These are phyloP conservation scores for Ophioderma brevispina DNA, from an alignment of 35 echinoderm and acorn worm species.

Conservation along the genomic window DNA sequence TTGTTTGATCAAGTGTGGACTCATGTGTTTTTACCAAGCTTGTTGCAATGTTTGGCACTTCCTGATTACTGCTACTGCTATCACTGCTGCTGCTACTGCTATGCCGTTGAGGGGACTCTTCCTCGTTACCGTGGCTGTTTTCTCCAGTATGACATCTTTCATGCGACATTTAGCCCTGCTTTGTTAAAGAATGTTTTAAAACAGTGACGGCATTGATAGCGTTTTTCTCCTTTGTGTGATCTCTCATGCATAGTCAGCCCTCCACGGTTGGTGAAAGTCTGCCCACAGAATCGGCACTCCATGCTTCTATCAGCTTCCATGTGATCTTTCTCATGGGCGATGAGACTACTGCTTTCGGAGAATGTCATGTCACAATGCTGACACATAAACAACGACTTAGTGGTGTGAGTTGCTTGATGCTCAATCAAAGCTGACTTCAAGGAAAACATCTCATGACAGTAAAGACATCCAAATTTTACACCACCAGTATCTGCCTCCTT, in stretches of 20 bases:
- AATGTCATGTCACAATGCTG: background rate
- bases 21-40: background rate
- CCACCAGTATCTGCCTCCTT: background rate
- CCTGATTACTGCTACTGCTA: background rate
- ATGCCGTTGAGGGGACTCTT: background rate
- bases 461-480: background rate
- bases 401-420: background rate
- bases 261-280: background rate
- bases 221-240: background rate
- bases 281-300: conserved; percentile 5
- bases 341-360: background rate
- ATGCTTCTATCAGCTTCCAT: background rate
- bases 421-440: background rate
- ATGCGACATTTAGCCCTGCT: background rate
- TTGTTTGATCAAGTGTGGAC: background rate
- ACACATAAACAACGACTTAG: background rate
- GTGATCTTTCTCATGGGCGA: background rate
- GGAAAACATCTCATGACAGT: conserved; percentile 6
- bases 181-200: background rate
- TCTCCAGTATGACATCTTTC: conserved; percentile 1
- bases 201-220: background rate
- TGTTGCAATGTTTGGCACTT: background rate
- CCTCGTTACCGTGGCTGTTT: background rate
- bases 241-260: background rate
- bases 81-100: background rate